Conservation (phyloP, 2,113 vertebrate genomes). For the Corydoras maculifer region DNA sequence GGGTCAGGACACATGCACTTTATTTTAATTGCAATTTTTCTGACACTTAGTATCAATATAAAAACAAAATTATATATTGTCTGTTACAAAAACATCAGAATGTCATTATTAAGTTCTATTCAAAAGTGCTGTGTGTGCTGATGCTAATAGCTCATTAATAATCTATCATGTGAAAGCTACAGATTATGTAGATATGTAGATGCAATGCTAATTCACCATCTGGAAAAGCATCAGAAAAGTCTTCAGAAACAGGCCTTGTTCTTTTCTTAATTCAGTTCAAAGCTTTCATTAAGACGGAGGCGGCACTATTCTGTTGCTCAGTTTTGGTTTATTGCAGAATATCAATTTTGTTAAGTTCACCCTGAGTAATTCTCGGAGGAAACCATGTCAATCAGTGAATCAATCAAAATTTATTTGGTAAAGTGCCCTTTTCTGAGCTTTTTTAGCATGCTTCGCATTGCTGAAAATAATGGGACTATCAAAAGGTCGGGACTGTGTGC, state of each 20-base stretch:
- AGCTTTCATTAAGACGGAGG: conserved; percentile 37
- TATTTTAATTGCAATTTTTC: too few relatives aligned
- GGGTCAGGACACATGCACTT: too few relatives aligned
- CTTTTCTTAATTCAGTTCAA: conserved; percentile 22
- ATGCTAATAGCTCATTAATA: conserved; percentile 39
- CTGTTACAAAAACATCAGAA: too few relatives aligned
- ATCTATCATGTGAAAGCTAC: conserved; percentile 38
- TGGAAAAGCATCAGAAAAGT: conserved; percentile 26
- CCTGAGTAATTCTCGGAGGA: conserved; percentile 37
- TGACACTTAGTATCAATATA: too few relatives aligned
- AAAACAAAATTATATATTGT: too few relatives aligned
- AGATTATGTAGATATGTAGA: conserved; percentile 43
- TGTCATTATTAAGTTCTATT: background rate
- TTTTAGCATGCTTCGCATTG: conserved; percentile 11
- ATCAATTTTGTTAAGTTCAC: conserved; percentile 45
- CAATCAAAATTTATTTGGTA: conserved; percentile 44
- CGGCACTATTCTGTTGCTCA: conserved; percentile 34
- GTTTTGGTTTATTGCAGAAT: conserved; percentile 44
- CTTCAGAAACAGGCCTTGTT: conserved; percentile 24
- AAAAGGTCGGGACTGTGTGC: conserved; percentile 51
- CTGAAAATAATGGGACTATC: conserved; percentile 41
- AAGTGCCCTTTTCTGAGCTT: conserved; percentile 35
- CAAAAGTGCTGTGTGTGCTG: conserved; percentile 12
- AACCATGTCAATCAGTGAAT: conserved; percentile 41
- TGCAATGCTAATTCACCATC: conserved; percentile 43